Evolutionary conservation across 2,113 vertebrate species (phyloP).

Genomic region (Puntigrus tetrazona): DNA sequence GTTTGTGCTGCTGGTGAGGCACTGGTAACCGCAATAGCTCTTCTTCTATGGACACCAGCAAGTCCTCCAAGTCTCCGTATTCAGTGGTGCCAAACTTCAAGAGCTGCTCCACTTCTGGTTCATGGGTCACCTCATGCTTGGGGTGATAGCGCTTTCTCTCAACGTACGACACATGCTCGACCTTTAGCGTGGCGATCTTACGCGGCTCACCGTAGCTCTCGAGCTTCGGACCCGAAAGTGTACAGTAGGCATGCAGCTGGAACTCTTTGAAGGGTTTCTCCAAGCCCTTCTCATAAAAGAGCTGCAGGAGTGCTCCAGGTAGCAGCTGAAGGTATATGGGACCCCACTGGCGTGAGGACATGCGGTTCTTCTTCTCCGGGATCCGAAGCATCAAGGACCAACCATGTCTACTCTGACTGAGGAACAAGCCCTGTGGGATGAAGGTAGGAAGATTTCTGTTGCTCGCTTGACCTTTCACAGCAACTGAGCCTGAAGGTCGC

Average conservation of each 20-base stretch:
- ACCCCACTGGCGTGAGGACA: slow-evolving; percentile 98
- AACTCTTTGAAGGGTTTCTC: slow-evolving; percentile 95
- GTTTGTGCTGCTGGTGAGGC: slow-evolving; percentile 75
- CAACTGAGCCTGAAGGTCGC: slow-evolving; percentile 49
- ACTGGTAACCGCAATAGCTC: slow-evolving; percentile 82
- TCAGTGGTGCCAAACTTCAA: slow-evolving; percentile 90
- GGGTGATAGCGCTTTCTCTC: slow-evolving; percentile 91
- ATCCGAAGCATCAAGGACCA: slow-evolving; percentile 97
- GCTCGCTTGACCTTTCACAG: slow-evolving; percentile 11
- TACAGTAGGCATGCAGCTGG: slow-evolving; percentile 85
- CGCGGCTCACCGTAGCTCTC: slow-evolving; percentile 87
- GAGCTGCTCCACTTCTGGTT: slow-evolving; percentile 88
- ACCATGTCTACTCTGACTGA: slow-evolving; percentile 80
- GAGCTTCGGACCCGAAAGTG: slow-evolving; percentile 86
- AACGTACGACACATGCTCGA: slow-evolving; percentile 86
- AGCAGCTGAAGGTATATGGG: slow-evolving; percentile 89
- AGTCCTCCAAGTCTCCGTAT: slow-evolving; percentile 83
- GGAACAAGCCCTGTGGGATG: slow-evolving; percentile 81
- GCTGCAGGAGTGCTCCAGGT: slow-evolving; percentile 87
- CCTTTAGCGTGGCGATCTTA: slow-evolving; percentile 91
- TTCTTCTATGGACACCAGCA: slow-evolving; percentile 85
- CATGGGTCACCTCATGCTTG: slow-evolving; percentile 84
- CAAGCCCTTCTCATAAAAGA: slow-evolving; percentile 94
- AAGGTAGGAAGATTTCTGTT: slow-evolving; percentile 65
- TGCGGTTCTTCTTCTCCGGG: slow-evolving; percentile 97